A percentile compares a stretch with the other conserved stretches of the same genome.
Evolutionary conservation across 2,888 invertebrate genomes (phyloP).

Genomic region (Bruchidius siliquastri): DNA sequence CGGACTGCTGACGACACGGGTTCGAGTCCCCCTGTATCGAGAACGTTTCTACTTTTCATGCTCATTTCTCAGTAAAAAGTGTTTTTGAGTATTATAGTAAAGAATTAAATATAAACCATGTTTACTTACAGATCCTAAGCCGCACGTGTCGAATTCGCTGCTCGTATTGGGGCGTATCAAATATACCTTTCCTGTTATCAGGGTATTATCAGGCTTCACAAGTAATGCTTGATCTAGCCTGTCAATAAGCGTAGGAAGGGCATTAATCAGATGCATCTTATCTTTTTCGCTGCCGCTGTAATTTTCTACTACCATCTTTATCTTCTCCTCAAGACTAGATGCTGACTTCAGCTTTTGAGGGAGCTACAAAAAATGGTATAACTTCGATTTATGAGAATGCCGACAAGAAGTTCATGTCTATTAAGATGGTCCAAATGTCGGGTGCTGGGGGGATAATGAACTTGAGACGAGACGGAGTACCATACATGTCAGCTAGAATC

Average conservation of each 20-base stretch:
- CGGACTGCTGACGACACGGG: too few relatives aligned
- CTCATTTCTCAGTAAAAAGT: too few relatives aligned
- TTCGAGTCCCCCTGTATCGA: too few relatives aligned
- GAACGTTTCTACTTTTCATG: too few relatives aligned
- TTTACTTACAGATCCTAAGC: conserved; percentile 36
- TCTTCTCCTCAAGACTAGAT: conserved; percentile 31
- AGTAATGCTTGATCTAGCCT: conserved; percentile 28
- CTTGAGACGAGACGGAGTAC: too few relatives aligned
- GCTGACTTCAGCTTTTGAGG: conserved; percentile 30
- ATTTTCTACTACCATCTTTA: conserved; percentile 30
- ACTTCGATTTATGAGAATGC: too few relatives aligned
- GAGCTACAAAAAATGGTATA: conserved; percentile 25
- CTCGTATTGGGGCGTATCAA: conserved; percentile 40
- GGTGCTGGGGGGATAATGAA: too few relatives aligned
- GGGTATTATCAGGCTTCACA: conserved; percentile 30
- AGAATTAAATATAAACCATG: too few relatives aligned
- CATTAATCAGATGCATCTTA: conserved; percentile 25
- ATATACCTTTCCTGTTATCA: conserved; percentile 35
- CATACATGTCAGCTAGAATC: too few relatives aligned
- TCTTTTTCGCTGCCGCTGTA: conserved; percentile 27
- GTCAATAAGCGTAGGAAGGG: conserved; percentile 32
- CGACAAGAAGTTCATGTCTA: too few relatives aligned
- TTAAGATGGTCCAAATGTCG: too few relatives aligned
- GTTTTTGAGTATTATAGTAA: too few relatives aligned
- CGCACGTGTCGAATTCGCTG: conserved; percentile 42